phyloP scores from a whole-genome alignment of 2,113 vertebrate genomes.

The Dicerorhinus sumatrensis region DNA sequence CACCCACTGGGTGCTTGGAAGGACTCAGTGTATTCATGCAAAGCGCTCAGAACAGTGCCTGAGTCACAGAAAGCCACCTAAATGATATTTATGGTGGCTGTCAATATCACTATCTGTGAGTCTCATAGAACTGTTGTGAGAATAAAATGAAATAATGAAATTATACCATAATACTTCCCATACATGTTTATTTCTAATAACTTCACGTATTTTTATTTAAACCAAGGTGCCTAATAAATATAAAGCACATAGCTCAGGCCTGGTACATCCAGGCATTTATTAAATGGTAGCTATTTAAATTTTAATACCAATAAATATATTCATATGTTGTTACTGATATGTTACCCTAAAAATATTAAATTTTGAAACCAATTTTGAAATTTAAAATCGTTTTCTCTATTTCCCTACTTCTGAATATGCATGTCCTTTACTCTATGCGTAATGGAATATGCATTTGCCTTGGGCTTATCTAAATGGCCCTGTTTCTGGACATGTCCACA shows the following conservation, averaged over 20 bases:
- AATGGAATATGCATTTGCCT: neutral
- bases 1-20: neutral
- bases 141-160: constrained; percentile 39
- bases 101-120: neutral
- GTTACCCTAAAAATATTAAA: constrained; percentile 28
- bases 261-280: neutral
- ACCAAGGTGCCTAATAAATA: neutral
- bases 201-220: neutral
- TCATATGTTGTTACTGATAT: neutral
- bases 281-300: constrained; percentile 8
- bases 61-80: neutral
- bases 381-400: neutral
- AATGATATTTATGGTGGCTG: neutral
- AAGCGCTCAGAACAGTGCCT: neutral
- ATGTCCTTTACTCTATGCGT: neutral
- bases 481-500: neutral
- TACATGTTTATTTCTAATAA: neutral
- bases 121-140: neutral
- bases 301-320: constrained; percentile 36
- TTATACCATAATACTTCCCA: neutral
- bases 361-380: constrained; percentile 40
- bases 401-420: neutral
- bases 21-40: neutral
- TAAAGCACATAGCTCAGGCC: neutral
- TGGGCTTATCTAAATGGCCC: neutral